Evolutionary conservation across 2,797 vertebrate genomes (phyloP).

Genomic region (Pristis pectinata): DNA sequence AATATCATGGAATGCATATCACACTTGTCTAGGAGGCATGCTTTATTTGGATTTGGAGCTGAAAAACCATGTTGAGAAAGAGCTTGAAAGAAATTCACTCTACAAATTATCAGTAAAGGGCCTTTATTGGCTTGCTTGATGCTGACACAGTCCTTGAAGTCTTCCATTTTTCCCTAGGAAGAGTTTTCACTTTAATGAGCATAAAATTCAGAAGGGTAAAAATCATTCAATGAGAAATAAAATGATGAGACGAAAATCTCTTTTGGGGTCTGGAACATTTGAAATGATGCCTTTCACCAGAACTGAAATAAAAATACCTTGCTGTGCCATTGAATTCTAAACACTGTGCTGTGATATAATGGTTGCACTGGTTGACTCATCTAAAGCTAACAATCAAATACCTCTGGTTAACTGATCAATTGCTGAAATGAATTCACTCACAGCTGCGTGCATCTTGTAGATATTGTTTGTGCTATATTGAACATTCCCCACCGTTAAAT

Average conservation of each 20-base stretch:
- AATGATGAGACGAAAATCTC: background rate
- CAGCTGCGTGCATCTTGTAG: background rate
- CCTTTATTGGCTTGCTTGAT: no score
- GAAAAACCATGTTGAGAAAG: background rate
- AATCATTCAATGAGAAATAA: background rate
- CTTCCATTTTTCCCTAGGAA: background rate
- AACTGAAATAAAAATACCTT: background rate
- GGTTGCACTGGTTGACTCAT: background rate
- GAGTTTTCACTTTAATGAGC: background rate
- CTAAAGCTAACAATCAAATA: conserved; percentile 8
- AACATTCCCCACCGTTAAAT: conserved; percentile 8
- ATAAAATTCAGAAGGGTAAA: background rate
- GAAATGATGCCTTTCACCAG: background rate
- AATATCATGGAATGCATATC: background rate
- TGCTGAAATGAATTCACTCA: conserved; percentile 25
- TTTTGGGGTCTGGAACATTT: background rate
- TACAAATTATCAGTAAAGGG: background rate
- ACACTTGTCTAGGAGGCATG: background rate
- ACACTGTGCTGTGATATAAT: background rate
- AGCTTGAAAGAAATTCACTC: background rate
- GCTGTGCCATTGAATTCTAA: background rate
- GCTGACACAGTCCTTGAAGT: background rate
- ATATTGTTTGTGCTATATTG: background rate
- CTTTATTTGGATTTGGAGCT: background rate
- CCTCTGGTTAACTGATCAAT: background rate